Evolutionary conservation across 2,797 vertebrate species (phyloP), one percentile per base, ranked within the genome.

Genomic region (Sternarchorhynchus goeldii): DNA sequence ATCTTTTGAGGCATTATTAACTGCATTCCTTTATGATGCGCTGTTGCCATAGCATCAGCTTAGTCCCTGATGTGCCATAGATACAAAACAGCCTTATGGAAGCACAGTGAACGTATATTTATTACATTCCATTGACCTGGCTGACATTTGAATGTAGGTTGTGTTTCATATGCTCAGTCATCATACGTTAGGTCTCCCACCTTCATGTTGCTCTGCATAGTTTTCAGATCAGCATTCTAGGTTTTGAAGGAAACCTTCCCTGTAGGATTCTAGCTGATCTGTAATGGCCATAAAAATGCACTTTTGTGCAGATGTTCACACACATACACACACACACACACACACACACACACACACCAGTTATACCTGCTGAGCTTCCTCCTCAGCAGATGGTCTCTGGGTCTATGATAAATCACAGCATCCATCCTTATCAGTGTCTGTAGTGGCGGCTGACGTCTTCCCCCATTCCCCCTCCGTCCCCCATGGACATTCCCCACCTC

Each of bases 381-480:
- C 59, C 75, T 73, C 66, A 41, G 65, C 72, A 70, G 71, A 79
- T 86, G 81, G 79, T 63, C 67, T 70, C 34, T 69, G 41, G 74
- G 76, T 69, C 60, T 29, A 69, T 70, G 68, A 77, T 58, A 63
- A 75, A 72, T 36, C 78, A 85, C 8, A 39, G 56, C 57, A 68
- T 85, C 68, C 79, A 2, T 83, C 82, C 65, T 79, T 70, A 84
- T 84, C 80, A 79, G 34, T 79, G 66, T 84, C 69, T 79, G 1
- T 16, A 34, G 65, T 76, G 31, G 36, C 53, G 75, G 55, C 59
- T 75, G 21, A 76, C 77, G 53, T 63, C n/a, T 3, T 14, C 8
- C 12, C 45, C 45, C 8, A 1, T 2, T 2, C 45, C 6, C 4
- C 45, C 45, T 2, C 45, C 45, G 64, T 76, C 25, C 20, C 65